A percentile compares a stretch with the other conserved stretches of the same genome.
phyloP scores from a whole-genome alignment of 2,888 invertebrate species.

The Metacarcinus magister region DNA sequence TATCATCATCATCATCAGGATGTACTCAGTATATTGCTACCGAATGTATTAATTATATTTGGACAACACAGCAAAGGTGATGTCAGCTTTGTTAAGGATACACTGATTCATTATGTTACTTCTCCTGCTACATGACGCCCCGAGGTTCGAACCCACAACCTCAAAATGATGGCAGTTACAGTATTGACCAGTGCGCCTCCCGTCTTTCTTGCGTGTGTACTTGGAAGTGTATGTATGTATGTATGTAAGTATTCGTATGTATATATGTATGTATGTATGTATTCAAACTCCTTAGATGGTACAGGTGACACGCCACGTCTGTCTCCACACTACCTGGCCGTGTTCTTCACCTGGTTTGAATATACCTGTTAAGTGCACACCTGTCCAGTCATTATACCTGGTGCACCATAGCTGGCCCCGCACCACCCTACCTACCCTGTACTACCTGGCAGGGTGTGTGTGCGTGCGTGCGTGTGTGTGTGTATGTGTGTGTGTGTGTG shows the following conservation, averaged over 20 bases:
- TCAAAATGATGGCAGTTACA: neutral
- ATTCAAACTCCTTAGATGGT: neutral
- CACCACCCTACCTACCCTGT: too few species aligned
- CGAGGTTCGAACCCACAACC: too few species aligned
- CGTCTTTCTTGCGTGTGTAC: neutral
- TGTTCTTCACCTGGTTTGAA: neutral
- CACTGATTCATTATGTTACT: too few species aligned
- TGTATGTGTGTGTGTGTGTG: conserved; percentile 35
- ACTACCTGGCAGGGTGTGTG: conserved; percentile 18
- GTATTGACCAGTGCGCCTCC: neutral
- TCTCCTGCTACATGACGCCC: too few species aligned
- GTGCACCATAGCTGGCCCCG: neutral
- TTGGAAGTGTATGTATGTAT: conserved; percentile 20
- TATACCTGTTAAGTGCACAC: neutral
- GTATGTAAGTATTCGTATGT: conserved; percentile 1
- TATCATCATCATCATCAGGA: neutral
- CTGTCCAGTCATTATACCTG: neutral
- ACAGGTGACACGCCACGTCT: neutral
- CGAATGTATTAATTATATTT: too few species aligned
- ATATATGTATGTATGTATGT: neutral
- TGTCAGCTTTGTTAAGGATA: too few species aligned
- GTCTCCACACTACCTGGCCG: neutral
- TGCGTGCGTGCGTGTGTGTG: conserved; percentile 2
- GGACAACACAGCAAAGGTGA: too few species aligned
- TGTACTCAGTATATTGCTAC: neutral